Evolutionary conservation across 2,888 invertebrate species (phyloP).

Genomic region (Caenorhabditis plicata): DNA sequence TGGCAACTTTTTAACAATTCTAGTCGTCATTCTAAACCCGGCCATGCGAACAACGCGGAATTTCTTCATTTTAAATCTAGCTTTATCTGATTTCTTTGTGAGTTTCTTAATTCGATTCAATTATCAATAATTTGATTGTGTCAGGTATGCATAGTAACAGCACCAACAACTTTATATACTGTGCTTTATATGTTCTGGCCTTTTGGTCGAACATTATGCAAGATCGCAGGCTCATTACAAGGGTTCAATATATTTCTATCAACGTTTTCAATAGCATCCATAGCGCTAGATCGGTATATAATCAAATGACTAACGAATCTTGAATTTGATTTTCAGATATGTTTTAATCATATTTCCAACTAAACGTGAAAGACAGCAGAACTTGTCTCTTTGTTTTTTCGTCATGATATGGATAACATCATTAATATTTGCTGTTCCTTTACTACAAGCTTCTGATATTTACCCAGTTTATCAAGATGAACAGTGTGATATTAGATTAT

Average conservation of each 20-base stretch:
- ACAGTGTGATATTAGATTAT: slow-evolving; percentile 47
- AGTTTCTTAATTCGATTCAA: slow-evolving; percentile 10
- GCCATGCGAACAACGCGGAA: slow-evolving; percentile 85
- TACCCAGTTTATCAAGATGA: slow-evolving; percentile 50
- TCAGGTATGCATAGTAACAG: slow-evolving; percentile 80
- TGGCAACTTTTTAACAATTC: slow-evolving; percentile 83
- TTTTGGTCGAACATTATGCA: slow-evolving; percentile 81
- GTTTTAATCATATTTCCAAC: slow-evolving; percentile 65
- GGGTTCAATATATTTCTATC: slow-evolving; percentile 86
- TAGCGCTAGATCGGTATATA: slow-evolving; percentile 70
- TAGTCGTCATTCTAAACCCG: slow-evolving; percentile 79
- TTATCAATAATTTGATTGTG: neutral
- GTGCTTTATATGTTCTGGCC: slow-evolving; percentile 84
- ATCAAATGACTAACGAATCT: too few species aligned
- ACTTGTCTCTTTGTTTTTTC: slow-evolving; percentile 67
- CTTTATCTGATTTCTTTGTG: slow-evolving; percentile 62
- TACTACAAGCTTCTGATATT: slow-evolving; percentile 59
- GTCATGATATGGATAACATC: slow-evolving; percentile 69
- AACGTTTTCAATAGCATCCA: slow-evolving; percentile 88
- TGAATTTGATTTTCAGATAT: slow-evolving; percentile 48
- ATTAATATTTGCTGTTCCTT: slow-evolving; percentile 62
- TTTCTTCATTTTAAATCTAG: slow-evolving; percentile 63
- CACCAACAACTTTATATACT: slow-evolving; percentile 85
- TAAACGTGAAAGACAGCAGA: slow-evolving; percentile 67
- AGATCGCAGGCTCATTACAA: slow-evolving; percentile 82